Conservation (phyloP, 2,888 invertebrate species). For the Hermaeophaga mercurialis region DNA sequence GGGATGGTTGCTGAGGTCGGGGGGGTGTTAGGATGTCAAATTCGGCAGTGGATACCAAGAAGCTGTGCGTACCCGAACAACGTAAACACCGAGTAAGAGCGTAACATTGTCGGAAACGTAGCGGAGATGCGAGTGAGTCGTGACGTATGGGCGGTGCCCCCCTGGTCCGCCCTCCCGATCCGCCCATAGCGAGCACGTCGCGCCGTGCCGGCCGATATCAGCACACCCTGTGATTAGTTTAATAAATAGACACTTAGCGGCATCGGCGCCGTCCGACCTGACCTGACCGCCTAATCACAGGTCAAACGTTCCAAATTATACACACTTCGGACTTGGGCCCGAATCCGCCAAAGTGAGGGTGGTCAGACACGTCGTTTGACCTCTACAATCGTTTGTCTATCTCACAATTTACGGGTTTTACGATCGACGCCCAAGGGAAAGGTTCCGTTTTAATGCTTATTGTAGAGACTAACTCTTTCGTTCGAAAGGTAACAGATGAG, state of each 20-base stretch:
- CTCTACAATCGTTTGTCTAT: conserved; percentile 16
- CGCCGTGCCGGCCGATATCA: conserved; percentile 34
- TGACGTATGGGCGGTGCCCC: conserved; percentile 53
- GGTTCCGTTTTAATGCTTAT: too few species aligned
- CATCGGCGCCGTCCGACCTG: conserved; percentile 49
- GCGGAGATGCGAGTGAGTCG: conserved; percentile 45
- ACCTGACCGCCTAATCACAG: conserved; percentile 54
- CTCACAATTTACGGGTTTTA: conserved; percentile 10
- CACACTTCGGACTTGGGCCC: conserved; percentile 43
- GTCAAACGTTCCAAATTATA: conserved; percentile 55
- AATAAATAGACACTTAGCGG: conserved; percentile 57
- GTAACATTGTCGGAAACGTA: conserved; percentile 35
- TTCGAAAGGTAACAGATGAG: too few species aligned
- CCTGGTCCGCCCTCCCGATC: conserved; percentile 48
- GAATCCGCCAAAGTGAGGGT: conserved; percentile 49
- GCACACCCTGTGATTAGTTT: conserved; percentile 57
- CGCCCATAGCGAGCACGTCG: conserved; percentile 41
- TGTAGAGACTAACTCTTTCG: too few species aligned
- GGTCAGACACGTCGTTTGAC: conserved; percentile 39
- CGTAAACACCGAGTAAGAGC: not conserved
- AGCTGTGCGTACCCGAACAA: not conserved
- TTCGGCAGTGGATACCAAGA: too few species aligned
- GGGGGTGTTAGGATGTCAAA: too few species aligned
- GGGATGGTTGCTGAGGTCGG: too few species aligned
- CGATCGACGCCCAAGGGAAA: too few species aligned